Evolutionary conservation across 2,113 vertebrate genomes (phyloP).

Genomic region (Vulpes lagopus): DNA sequence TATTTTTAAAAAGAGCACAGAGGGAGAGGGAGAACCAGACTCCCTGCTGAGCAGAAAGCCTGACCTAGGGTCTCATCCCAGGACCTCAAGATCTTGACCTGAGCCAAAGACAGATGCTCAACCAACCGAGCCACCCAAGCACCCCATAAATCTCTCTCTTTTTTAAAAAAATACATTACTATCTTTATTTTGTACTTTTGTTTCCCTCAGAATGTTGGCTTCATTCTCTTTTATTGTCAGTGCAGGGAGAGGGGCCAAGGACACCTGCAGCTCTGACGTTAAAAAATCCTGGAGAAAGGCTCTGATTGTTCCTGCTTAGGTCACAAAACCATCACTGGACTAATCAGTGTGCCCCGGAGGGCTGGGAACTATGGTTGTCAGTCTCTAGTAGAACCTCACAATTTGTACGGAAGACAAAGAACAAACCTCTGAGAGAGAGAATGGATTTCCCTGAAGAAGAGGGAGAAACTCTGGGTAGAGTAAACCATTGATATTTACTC

Average conservation of each 20-base stretch:
- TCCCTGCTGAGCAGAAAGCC: too few species aligned
- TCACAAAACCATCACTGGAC: background rate
- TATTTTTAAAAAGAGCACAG: too few species aligned
- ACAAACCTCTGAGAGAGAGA: background rate
- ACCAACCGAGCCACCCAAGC: too few species aligned
- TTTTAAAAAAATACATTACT: background rate
- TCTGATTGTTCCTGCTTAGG: background rate
- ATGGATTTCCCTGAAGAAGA: background rate
- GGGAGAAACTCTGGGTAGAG: background rate
- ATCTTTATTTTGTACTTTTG: background rate
- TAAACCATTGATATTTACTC: background rate
- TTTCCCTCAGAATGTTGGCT: background rate
- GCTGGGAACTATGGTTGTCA: background rate
- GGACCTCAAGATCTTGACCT: too few species aligned
- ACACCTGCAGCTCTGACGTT: background rate
- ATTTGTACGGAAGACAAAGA: background rate
- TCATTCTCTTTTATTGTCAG: background rate
- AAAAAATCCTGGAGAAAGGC: background rate
- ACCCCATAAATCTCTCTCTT: too few species aligned
- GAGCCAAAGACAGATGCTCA: too few species aligned
- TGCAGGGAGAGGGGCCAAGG: background rate
- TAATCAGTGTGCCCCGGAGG: background rate
- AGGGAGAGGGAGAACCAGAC: too few species aligned
- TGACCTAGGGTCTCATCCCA: too few species aligned
- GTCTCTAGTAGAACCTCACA: background rate